A percentile compares a stretch with the other conserved stretches of the same genome.
These are phyloP conservation scores for Oryzias curvinotus DNA, from an alignment of 2,113 vertebrate species.

Conservation along the genomic window DNA sequence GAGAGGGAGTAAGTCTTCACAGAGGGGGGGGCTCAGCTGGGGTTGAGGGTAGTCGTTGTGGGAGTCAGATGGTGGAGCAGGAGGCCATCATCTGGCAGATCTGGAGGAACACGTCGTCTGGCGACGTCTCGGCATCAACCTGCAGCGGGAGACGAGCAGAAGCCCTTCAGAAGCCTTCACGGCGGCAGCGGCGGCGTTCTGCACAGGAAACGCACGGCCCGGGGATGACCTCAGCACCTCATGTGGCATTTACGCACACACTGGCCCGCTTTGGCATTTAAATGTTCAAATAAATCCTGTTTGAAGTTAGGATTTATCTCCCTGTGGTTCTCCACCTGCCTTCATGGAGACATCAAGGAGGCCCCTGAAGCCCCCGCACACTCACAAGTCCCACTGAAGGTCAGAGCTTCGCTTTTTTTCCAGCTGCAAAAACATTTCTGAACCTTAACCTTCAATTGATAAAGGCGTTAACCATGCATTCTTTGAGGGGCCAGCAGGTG, in stretches of 20 bases:
- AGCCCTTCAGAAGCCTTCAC: slow-evolving; percentile 3
- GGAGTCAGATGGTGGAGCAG: slow-evolving; percentile 66
- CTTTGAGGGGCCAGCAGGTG: neutral
- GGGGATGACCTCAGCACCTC: slow-evolving; percentile 26
- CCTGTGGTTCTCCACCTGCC: slow-evolving; percentile 1
- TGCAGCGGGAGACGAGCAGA: slow-evolving; percentile 56
- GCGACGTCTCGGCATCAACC: slow-evolving; percentile 88
- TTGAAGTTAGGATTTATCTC: slow-evolving; percentile 11
- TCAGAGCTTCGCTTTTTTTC: slow-evolving; percentile 9
- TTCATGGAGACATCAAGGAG: slow-evolving; percentile 5
- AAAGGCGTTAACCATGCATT: neutral
- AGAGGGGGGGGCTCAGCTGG: slow-evolving; percentile 15
- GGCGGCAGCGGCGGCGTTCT: neutral
- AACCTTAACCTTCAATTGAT: neutral
- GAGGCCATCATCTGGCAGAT: slow-evolving; percentile 84
- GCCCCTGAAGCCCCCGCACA: neutral
- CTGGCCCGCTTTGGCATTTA: slow-evolving; percentile 46
- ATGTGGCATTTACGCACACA: slow-evolving; percentile 33
- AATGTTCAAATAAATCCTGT: slow-evolving; percentile 26
- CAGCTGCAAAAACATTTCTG: neutral
- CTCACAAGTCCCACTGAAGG: neutral
- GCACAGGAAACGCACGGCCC: slow-evolving; percentile 2
- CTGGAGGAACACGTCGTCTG: slow-evolving; percentile 87
- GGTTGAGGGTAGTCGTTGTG: too few species aligned
- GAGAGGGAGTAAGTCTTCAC: neutral